These are phyloP conservation scores for Amblyjoppa fuscipennis DNA, from an alignment of 2,888 invertebrate species.

Conservation along the genomic window DNA sequence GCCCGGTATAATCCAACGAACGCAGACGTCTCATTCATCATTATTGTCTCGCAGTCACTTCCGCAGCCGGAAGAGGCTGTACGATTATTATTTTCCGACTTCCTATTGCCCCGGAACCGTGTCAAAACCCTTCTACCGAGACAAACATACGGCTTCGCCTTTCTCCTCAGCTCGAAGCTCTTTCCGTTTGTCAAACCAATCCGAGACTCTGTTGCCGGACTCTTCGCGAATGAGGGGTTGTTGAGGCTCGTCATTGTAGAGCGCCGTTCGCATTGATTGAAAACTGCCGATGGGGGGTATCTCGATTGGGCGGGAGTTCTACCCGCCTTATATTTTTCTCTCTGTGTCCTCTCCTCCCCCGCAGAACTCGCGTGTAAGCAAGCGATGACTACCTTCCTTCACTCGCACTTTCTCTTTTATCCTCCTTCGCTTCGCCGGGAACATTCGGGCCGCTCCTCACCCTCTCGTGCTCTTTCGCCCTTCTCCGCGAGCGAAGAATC, in stretches of 20 bases:
- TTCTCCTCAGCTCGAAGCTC: conserved; percentile 20
- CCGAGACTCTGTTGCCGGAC: conserved; percentile 21
- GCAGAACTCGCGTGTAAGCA: conserved; percentile 52
- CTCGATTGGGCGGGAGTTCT: conserved; percentile 43
- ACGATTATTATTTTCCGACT: neutral
- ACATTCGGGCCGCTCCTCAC: conserved; percentile 48
- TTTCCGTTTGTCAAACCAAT: conserved; percentile 52
- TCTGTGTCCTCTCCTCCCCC: conserved; percentile 16
- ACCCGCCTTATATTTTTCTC: conserved; percentile 45
- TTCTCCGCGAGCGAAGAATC: conserved; percentile 42
- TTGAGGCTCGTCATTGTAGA: conserved; percentile 52
- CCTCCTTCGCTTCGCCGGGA: conserved; percentile 39
- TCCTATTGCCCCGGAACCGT: conserved; percentile 3
- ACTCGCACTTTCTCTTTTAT: conserved; percentile 45
- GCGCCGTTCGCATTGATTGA: conserved; percentile 61
- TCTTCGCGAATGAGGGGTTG: conserved; percentile 34
- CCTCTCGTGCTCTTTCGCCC: conserved; percentile 33
- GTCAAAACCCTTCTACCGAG: conserved; percentile 17
- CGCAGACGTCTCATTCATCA: neutral
- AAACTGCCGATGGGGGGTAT: conserved; percentile 63
- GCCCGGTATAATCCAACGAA: no score
- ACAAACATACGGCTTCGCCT: conserved; percentile 31
- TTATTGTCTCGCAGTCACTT: conserved; percentile 34
- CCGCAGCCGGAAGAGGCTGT: neutral
- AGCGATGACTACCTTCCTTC: conserved; percentile 47